Base-by-base conservation (phyloP, 2,888 invertebrate genomes). In the Apantesis nais region DNA sequence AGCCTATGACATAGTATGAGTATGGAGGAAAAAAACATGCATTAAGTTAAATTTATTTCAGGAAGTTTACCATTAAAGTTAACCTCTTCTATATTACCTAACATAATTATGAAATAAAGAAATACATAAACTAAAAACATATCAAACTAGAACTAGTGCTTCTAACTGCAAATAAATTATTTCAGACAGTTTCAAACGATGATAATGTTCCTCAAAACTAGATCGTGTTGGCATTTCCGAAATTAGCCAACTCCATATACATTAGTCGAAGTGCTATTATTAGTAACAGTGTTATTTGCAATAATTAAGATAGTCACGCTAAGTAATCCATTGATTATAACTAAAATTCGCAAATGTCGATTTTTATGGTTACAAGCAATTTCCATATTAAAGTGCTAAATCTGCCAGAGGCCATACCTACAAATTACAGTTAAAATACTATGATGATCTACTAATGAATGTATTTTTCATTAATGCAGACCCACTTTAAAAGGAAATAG, bases 401-500 rank as follows among this genome's bases (percentile, higher is more conserved):
- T 52, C 37, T 41, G 58, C 48, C 29, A 52, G 44, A 14, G 55
- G 68, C 60, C 12, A 44, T 48, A 48, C 44, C 65, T 52, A 29
- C 37, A 34, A n/a, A 55, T 19, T 12, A 63, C 44, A 63, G 31
- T 14, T 48, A 62, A 61, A 65, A 65, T 44, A 39, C 44, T 37
- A 39, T 52, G 34, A 52, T 61, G 39, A 48, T 61, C 52, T 22
- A 66, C 65, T 65, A 69, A 69, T 61, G 48, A 65, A 61, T 44
- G 25, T 65, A 60, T 69, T 65, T 70, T 61, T 52, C 65, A 61
- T 65, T 65, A 61, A 66, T 39, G 29, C 31, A 66, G 58, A 55
- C 65, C 31, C 60, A 41, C 64, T 63, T 70, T 66, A 55, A 66
- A 58, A 70, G 66, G 66, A 66, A 66, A 70, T 34, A 52, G 70